Conservation (phyloP, 2,113 vertebrate genomes). For the Octodon degus region DNA sequence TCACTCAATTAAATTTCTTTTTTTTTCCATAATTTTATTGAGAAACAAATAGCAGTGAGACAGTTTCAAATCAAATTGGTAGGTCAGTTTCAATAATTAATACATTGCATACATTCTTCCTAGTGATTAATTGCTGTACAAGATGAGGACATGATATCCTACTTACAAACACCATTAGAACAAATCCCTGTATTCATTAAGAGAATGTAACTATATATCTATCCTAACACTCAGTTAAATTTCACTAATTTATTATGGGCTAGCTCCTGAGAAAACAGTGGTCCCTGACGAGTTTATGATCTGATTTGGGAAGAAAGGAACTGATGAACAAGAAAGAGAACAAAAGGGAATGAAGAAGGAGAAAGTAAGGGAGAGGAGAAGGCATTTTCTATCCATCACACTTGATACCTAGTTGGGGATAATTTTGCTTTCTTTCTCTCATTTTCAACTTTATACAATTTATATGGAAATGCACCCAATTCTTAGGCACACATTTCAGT, state of each 20-base stretch:
- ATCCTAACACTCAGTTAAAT: background rate
- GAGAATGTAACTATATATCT: too few relatives aligned
- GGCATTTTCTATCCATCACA: background rate
- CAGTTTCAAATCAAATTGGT: too few relatives aligned
- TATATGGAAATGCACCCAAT: background rate
- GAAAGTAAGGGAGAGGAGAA: too few relatives aligned
- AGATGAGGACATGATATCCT: too few relatives aligned
- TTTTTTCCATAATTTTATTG: too few relatives aligned
- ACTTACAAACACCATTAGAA: too few relatives aligned
- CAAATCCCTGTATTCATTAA: too few relatives aligned
- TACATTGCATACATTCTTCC: too few relatives aligned
- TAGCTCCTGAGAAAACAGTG: background rate
- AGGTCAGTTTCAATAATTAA: too few relatives aligned
- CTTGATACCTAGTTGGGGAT: too few relatives aligned
- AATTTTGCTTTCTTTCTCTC: background rate
- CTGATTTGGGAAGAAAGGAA: background rate
- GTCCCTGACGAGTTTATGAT: background rate
- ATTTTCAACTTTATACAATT: background rate
- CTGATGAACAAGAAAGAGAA: background rate
- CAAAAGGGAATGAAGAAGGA: accelerated
- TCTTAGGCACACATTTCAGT: background rate
- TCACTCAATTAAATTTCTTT: background rate
- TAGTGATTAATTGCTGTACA: too few relatives aligned
- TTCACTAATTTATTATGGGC: background rate
- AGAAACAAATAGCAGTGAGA: too few relatives aligned